Base-by-base conservation (phyloP, 2,797 vertebrate genomes). In the Pangasius mekongensis region DNA sequence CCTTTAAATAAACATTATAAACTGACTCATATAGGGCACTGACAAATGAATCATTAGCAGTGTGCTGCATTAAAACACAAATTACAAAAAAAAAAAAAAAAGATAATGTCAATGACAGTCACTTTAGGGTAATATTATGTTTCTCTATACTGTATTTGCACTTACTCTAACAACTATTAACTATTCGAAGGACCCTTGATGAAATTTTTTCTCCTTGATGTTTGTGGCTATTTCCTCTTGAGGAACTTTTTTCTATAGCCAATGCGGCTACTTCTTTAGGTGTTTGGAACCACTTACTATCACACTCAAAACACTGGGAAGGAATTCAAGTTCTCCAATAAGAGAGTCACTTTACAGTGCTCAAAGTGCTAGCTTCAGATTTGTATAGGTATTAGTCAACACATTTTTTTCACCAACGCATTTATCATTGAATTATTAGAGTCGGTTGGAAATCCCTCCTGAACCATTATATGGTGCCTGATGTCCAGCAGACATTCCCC, bases 401-500 rank as follows among this genome's bases (percentile, higher is more conserved):
- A 64, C 18, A 74, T 76, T 80, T 81, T 83, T 84, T 71, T 60
- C 71, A 71, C 73, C 73, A 58, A 60, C 64, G 87, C 87, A 89
- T 91, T 89, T 82, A 90, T 88, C 88, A 87, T 24, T 84, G 36
- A 87, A 89, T 87, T 90, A 90, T 89, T 91, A 85, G 71, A 84
- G 47, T 76, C 58, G 64, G 69, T 49, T 74, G n/a, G 78, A 90
- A 89, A 87, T 87, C 60, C 85, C 83, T 56, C 81, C 67, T 76
- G 52, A 60, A 66, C 47, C 22, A 4, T 87, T 87, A 76, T 87
- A 89, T 77, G 30, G 67, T 22, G 36, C 84, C 81, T 91, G 82
- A 82, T 87, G 86, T 83, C 90, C 90, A 91, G 86, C 85, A 91
- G 89, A 93, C 90, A 49, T 91, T 91, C 92, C 90, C 89, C 84